These are phyloP conservation scores for Trichechus manatus DNA, from an alignment of 2,113 vertebrate species.

Conservation along the genomic window DNA sequence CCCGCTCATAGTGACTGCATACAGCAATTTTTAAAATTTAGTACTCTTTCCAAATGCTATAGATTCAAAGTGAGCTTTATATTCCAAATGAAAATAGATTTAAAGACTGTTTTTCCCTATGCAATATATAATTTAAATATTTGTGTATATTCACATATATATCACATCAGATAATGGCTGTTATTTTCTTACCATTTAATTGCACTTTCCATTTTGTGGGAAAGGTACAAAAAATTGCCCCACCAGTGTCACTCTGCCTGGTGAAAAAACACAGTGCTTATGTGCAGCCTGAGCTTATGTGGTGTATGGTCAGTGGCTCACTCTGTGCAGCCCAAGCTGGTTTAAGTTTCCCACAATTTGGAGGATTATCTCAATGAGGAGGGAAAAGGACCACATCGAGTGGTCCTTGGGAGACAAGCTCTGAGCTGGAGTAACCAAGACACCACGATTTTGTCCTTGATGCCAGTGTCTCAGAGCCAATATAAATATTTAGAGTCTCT, in stretches of 20 bases:
- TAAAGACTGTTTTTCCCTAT: not conserved
- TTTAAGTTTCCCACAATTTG: not conserved
- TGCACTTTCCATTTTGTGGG: not conserved
- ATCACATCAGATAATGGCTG: not conserved
- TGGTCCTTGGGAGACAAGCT: not conserved
- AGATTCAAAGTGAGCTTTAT: not conserved
- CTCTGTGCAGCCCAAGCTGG: too few relatives aligned
- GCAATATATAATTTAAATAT: conserved; percentile 2
- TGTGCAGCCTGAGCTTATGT: too few relatives aligned
- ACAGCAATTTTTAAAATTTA: not conserved
- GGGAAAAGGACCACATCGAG: not conserved
- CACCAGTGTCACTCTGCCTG: not conserved
- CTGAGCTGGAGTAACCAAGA: not conserved
- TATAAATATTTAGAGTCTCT: conserved; percentile 13
- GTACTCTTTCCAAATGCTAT: not conserved
- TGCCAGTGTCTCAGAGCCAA: not conserved
- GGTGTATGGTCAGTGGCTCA: not conserved
- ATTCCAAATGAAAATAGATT: not conserved
- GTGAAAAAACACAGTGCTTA: not conserved
- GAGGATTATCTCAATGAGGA: not conserved
- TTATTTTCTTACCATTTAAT: not conserved
- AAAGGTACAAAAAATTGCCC: not conserved
- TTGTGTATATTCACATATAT: not conserved
- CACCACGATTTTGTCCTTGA: not conserved
- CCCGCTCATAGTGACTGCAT: too few relatives aligned